A percentile compares a stretch with the other conserved stretches of the same genome.
These are phyloP conservation scores for Mesoligia furuncula DNA, from an alignment of 2,888 invertebrate genomes.

Conservation along the genomic window DNA sequence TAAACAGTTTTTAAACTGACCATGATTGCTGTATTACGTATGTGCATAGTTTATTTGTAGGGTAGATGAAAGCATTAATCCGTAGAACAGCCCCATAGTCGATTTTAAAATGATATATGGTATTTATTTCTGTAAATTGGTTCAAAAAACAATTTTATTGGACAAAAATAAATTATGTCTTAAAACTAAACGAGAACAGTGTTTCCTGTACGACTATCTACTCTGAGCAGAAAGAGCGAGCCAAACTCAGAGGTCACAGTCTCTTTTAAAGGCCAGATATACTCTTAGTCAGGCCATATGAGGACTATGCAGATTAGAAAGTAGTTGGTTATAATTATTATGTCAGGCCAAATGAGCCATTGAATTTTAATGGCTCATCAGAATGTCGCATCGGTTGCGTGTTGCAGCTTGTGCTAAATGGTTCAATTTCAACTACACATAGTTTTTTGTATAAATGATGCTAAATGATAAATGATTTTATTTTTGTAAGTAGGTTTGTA, in stretches of 20 bases:
- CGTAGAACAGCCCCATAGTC: background rate
- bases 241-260: background rate
- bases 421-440: background rate
- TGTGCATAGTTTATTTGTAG: conserved; percentile 6
- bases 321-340: background rate
- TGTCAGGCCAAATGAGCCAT: background rate
- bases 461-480: no score
- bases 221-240: background rate
- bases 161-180: background rate
- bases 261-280: background rate
- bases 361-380: background rate
- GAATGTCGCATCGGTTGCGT: background rate
- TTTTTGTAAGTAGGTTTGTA: no score
- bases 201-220: background rate
- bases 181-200: background rate
- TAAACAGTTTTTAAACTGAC: conserved; percentile 28
- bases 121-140: background rate
- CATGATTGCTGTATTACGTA: conserved; percentile 5
- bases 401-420: background rate
- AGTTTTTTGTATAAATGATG: background rate
- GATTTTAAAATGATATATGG: background rate
- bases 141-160: background rate
- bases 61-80: background rate
- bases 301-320: background rate
- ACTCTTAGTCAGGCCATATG: no score